Evolutionary conservation across 2,113 vertebrate genomes (phyloP).

Genomic region (Dipodomys ordii): DNA sequence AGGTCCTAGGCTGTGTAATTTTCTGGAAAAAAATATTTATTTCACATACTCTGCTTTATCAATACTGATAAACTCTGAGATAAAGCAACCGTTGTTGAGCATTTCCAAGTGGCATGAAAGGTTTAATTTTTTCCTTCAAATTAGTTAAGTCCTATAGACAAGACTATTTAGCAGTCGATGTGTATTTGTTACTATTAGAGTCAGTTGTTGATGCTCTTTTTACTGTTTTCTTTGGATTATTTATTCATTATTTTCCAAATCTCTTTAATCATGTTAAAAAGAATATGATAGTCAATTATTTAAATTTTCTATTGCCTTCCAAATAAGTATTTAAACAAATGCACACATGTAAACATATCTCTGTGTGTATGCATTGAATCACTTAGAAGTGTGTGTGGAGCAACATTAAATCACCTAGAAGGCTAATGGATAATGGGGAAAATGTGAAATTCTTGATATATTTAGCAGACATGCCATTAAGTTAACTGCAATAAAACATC

Average conservation of each 20-base stretch:
- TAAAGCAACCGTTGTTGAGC: not conserved
- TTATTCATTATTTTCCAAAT: not conserved
- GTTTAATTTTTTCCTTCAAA: not conserved
- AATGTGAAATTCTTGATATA: not conserved
- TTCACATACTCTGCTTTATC: not conserved
- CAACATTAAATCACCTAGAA: not conserved
- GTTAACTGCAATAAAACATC: not conserved
- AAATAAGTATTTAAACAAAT: not conserved
- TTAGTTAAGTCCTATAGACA: not conserved
- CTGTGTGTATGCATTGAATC: not conserved
- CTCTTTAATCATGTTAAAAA: constrained; percentile 2
- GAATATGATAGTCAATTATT: not conserved
- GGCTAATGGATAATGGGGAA: not conserved
- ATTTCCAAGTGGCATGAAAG: not conserved
- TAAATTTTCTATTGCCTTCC: not conserved
- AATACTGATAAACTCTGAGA: not conserved
- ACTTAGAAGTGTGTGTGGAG: not conserved
- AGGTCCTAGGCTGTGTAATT: not conserved
- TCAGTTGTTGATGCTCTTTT: not conserved
- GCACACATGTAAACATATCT: not conserved
- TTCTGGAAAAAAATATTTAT: not conserved
- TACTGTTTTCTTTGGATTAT: not conserved
- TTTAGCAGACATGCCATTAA: not conserved
- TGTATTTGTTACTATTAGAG: not conserved
- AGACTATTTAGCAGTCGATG: not conserved